These are phyloP conservation scores for Thymelicus lineola DNA, from an alignment of 2,888 invertebrate genomes.

Conservation along the genomic window DNA sequence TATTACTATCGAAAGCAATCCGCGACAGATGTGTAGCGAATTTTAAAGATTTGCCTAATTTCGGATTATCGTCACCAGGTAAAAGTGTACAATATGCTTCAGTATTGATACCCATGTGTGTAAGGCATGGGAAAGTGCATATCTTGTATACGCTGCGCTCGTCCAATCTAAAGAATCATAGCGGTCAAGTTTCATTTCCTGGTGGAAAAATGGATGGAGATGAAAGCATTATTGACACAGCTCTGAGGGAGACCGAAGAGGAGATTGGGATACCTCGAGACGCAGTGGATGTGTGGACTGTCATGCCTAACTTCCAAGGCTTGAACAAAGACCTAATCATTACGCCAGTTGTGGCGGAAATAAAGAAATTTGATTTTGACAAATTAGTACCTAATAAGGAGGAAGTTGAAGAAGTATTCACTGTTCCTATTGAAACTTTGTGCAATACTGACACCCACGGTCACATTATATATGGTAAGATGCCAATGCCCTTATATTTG, in stretches of 20 bases:
- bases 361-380: conserved; percentile 77
- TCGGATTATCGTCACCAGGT: conserved; percentile 77
- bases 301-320: conserved; percentile 62
- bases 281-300: conserved; percentile 89
- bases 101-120: conserved; percentile 93
- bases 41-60: conserved; percentile 68
- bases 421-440: conserved; percentile 87
- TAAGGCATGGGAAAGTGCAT: conserved; percentile 88
- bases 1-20: conserved; percentile 81
- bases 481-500: conserved; percentile 82
- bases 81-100: conserved; percentile 84
- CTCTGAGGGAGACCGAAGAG: conserved; percentile 94
- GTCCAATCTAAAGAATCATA: conserved; percentile 88
- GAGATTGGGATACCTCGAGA: conserved; percentile 90
- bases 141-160: conserved; percentile 94
- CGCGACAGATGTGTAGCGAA: conserved; percentile 84
- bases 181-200: conserved; percentile 95
- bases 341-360: conserved; percentile 89
- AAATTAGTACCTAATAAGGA: conserved; percentile 85
- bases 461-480: conserved; percentile 86
- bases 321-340: conserved; percentile 83
- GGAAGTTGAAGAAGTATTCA: conserved; percentile 93
- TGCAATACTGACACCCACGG: conserved; percentile 85
- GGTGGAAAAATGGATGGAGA: conserved; percentile 91
- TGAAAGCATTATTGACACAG: conserved; percentile 88